Evolutionary conservation across 2,888 invertebrate genomes (phyloP), one percentile per base, ranked within the genome.

Genomic region (Noctua fimbriata): DNA sequence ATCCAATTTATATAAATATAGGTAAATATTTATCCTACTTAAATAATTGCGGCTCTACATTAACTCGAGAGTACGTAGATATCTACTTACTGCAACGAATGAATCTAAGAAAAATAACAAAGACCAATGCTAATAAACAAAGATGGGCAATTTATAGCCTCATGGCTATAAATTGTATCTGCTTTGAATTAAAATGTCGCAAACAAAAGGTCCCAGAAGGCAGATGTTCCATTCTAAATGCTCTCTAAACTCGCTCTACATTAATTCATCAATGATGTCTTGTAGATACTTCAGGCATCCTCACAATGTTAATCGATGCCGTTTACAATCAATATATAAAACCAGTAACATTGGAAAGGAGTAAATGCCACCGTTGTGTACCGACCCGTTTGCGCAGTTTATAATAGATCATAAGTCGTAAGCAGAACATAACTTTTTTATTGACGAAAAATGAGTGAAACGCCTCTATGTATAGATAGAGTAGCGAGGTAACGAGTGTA

Each of bases 391-490:
- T 74, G 90, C 90, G 90, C 90, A 90, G 88, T 89, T 88, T 86
- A 66, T 87, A 84, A 87, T 81, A 87, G 84, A 85, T 82, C 87
- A 77, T 84, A 75, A 74, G 81, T 85, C 79, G 83, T 84, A 84
- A 78, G 81, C 79, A 84, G 89, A 93, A 91, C 92, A 91, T 91
- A 91, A 91, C 92, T 92, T 93, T 93, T 94, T 93, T 94, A 94
- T 94, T 94, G 94, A 94, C 90, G 90, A 92, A 91, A 92, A 92
- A 91, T 91, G 93, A 93, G 92, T 92, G 91, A 93, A 93, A 93
- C 91, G 90, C 91, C 92, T 92, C 91, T 92, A 92, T 87, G 91
- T 87, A 92, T 92, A 92, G 92, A 93, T 91, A 93, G 93, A 94
- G 91, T 87, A 91, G 91, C 90, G 92, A 89, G 77, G 84, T 89